Base-by-base conservation (phyloP, 92 coral and sea anemone species). In the Epizoanthus scotinus region DNA sequence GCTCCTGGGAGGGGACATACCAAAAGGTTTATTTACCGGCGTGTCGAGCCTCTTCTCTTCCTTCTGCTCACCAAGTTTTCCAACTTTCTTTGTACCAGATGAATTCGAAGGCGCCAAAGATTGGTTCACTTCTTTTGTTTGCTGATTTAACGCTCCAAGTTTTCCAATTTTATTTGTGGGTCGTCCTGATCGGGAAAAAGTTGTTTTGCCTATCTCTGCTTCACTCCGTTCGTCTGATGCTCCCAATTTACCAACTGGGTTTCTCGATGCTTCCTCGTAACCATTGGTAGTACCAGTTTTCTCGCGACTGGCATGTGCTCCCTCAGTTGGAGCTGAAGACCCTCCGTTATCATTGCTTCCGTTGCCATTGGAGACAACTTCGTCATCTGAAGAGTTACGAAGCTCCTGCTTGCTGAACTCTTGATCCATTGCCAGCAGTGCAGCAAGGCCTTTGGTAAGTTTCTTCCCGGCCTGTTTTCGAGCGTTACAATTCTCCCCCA, bases 381-480 rank as follows among this genome's bases (percentile, higher is more conserved):
- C 69, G 10, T 75, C 81, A 34, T 75, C 81, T 0, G 68, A 58
- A 40, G 81, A 58, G 31, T 67, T 28, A 38, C 49, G 54, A 2
- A 75, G 21, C 6, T 83, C 42, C 74, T 87, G 90, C 40, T 70
- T 38, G 28, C 84, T 70, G 25, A 87, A 87, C 19, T 77, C 42
- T 29, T 78, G 81, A 78, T 87, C 90, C 73, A 64, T 52, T 10
- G 84, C 90, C 29, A 87, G 81, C 34, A 87, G 82, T 1, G 90
- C 90, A 8, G 90, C 90, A n/a, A 87, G 75, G 25, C 90, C 90
- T 10, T 71, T 86, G 60, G 90, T 77, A 22, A 86, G 15, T 24
- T 73, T 12, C 22, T 73, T 38, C 5, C 81, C 81, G 6, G 81
- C 68, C 28, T 57, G 60, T 8, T 75, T 14, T 47, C 52, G 82